Percentiles rank a stretch among this genome's conserved stretches.
Evolutionary conservation across 2,113 vertebrate genomes (phyloP).

Genomic region (Merops nubicus): DNA sequence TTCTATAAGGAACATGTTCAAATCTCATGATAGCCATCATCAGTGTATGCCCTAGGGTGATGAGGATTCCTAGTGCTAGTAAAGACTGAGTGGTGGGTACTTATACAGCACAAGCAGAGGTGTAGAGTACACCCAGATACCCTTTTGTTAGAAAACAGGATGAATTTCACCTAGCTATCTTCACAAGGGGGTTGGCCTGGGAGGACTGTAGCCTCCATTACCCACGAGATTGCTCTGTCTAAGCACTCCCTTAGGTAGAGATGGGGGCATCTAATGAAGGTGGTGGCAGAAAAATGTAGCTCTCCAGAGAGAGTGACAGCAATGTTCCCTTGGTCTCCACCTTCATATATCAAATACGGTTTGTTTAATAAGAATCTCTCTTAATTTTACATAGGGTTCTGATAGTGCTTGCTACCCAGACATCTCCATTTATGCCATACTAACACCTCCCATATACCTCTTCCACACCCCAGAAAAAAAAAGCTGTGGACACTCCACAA

Average conservation of each 20-base stretch:
- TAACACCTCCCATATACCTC: neutral
- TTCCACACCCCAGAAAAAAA: neutral
- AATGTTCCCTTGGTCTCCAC: neutral
- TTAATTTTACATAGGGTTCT: neutral
- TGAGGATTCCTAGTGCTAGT: neutral
- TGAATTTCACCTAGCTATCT: neutral
- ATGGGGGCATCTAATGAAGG: neutral
- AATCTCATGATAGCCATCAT: fast-evolving
- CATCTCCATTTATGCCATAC: neutral
- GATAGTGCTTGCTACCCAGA: neutral
- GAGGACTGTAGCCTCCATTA: neutral
- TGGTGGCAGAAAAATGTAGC: neutral
- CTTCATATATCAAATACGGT: neutral
- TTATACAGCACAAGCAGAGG: neutral
- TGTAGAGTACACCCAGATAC: neutral
- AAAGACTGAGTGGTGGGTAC: neutral
- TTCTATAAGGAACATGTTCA: neutral
- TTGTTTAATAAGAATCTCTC: neutral
- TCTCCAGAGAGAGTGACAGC: neutral
- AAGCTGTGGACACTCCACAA: neutral
- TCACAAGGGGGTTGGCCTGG: neutral
- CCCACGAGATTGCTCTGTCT: neutral
- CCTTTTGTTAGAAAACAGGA: neutral
- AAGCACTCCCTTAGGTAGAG: neutral
- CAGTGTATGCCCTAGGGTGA: neutral